Percentiles rank a stretch among this genome's conserved stretches.
Conservation (phyloP, 35 echinoderm and acorn worm genomes). For the Apostichopus japonicus region DNA sequence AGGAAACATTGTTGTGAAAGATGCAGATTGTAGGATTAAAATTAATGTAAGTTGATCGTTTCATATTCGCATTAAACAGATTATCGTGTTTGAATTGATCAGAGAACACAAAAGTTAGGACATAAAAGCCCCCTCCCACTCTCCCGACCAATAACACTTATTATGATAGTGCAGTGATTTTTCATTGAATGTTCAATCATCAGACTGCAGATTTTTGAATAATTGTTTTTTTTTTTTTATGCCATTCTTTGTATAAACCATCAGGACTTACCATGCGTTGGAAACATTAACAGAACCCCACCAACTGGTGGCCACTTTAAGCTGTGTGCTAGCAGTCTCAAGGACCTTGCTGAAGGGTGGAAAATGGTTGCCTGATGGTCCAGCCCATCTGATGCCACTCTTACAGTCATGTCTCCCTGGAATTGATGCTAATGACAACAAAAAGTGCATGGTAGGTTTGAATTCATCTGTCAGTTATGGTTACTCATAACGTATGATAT, state of each 20-base stretch:
- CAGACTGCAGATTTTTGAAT: no score
- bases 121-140: no score
- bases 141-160: no score
- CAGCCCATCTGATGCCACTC: conserved; percentile 85
- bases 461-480: not conserved
- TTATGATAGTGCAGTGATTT: no score
- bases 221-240: not conserved
- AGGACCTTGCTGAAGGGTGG: conserved; percentile 77
- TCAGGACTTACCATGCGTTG: conserved; percentile 85
- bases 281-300: conserved; percentile 94
- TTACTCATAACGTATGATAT: no score
- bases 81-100: no score
- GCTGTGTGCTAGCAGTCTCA: conserved; percentile 81
- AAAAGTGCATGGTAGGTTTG: conserved; percentile 88
- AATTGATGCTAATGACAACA: conserved; percentile 95
- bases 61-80: no score
- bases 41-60: no score
- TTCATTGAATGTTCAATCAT: no score
- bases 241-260: not conserved
- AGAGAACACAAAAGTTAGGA: no score
- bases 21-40: no score
- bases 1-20: no score
- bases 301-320: conserved; percentile 95
- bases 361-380: conserved; percentile 88
- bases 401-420: conserved; percentile 82